Conservation (phyloP, 2,797 vertebrate species). For the Columba guinea region DNA sequence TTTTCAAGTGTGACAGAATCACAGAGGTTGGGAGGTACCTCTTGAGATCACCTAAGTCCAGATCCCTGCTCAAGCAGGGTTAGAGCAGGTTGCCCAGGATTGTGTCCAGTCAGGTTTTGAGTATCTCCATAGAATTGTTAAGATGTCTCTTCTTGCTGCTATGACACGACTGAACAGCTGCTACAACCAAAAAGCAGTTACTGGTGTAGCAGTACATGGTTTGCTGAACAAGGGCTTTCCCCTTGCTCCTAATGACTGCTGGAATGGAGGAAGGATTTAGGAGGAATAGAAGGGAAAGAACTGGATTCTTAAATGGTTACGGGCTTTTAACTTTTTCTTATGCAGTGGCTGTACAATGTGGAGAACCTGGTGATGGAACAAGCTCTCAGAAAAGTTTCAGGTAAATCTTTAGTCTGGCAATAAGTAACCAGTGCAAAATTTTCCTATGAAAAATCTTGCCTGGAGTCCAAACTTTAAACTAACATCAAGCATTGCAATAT, state of each 20-base stretch:
- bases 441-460: not conserved
- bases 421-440: not conserved
- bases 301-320: not conserved
- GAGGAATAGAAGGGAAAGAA: not conserved
- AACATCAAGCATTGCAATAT: not conserved
- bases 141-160: not conserved
- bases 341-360: not conserved
- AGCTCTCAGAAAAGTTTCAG: not conserved
- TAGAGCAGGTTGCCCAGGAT: not conserved
- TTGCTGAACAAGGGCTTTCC: not conserved
- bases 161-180: fast-evolving
- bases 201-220: not conserved
- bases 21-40: not conserved
- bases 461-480: not conserved
- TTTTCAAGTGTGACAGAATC: not conserved
- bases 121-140: not conserved
- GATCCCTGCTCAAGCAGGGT: not conserved
- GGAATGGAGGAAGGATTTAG: not conserved
- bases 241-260: not conserved
- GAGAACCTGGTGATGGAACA: not conserved
- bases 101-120: not conserved
- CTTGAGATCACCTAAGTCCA: not conserved
- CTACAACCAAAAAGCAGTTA: not conserved
- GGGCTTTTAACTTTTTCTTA: not conserved
- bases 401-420: not conserved